Percentiles rank a stretch among this genome's conserved stretches.
phyloP scores from a whole-genome alignment of 2,113 vertebrate species.

The Mustela lutreola region DNA sequence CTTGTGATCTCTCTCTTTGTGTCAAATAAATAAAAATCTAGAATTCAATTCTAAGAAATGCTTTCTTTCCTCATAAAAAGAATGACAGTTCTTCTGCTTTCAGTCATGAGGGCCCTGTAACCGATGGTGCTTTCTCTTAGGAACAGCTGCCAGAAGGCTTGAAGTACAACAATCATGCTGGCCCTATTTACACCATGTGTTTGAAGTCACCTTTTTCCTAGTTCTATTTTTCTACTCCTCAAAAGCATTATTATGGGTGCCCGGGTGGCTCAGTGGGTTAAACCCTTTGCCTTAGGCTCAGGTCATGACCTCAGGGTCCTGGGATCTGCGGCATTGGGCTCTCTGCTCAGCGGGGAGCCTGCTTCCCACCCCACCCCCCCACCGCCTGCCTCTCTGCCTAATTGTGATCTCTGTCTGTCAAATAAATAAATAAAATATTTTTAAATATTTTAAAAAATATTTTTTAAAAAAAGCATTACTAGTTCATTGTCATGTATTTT shows the following conservation, averaged over 20 bases:
- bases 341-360: no score
- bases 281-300: no score
- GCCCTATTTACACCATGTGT: not conserved
- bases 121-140: not conserved
- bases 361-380: no score
- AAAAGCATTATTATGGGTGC: not conserved
- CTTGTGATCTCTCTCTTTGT: no score
- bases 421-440: no score
- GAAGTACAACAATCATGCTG: no score
- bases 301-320: no score
- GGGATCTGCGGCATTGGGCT: no score
- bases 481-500: not conserved
- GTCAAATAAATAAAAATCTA: not conserved
- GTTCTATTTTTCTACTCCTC: not conserved
- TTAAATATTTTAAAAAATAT: no score
- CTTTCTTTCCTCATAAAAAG: not conserved
- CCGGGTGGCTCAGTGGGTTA: no score
- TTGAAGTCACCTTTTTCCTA: conserved; percentile 25
- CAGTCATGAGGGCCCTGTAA: not conserved
- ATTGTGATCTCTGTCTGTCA: no score
- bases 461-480: not conserved
- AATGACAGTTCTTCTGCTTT: not conserved
- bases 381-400: no score
- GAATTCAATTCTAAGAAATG: not conserved
- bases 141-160: not conserved